Percentiles rank a stretch among this genome's conserved stretches.
These are phyloP conservation scores for Agrotis segetum DNA, from an alignment of 2,888 invertebrate species.

Conservation along the genomic window DNA sequence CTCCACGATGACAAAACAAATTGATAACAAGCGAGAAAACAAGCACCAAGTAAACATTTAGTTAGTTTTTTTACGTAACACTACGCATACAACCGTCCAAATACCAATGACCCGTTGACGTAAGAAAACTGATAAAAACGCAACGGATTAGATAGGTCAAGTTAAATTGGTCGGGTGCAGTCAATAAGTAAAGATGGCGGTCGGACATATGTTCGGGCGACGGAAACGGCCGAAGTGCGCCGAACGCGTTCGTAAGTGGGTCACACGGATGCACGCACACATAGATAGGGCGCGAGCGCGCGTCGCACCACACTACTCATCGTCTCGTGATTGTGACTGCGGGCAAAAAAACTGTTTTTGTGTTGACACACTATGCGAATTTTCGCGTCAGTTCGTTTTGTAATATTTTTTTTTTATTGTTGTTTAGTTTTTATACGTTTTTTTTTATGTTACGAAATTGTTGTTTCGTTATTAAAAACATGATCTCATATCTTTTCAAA, in stretches of 20 bases:
- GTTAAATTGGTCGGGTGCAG: constrained; percentile 71
- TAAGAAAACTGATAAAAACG: constrained; percentile 36
- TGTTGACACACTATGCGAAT: constrained; percentile 81
- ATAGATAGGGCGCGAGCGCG: constrained; percentile 67
- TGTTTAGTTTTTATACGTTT: constrained; percentile 13
- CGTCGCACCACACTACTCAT: constrained; percentile 65
- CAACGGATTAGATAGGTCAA: constrained; percentile 70
- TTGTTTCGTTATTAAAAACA: constrained; percentile 22
- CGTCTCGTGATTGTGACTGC: constrained; percentile 77
- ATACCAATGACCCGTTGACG: constrained; percentile 50
- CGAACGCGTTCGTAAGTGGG: constrained; percentile 89
- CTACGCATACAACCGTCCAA: constrained; percentile 55
- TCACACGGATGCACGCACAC: constrained; percentile 88
- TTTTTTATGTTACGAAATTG: constrained; percentile 22
- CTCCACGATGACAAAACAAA: constrained; percentile 69
- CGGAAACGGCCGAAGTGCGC: constrained; percentile 83
- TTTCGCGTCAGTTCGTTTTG: constrained; percentile 67
- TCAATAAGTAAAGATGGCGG: constrained; percentile 82
- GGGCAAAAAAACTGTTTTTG: constrained; percentile 76
- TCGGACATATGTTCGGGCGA: constrained; percentile 82
- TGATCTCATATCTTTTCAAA: neutral
- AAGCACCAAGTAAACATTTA: constrained; percentile 72
- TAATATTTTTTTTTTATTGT: constrained; percentile 52
- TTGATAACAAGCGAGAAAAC: constrained; percentile 73
- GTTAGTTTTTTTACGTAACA: constrained; percentile 76